Percentiles rank a stretch among this genome's conserved stretches.
Conservation (phyloP, 2,888 invertebrate species). For the Xanthia icteritia region DNA sequence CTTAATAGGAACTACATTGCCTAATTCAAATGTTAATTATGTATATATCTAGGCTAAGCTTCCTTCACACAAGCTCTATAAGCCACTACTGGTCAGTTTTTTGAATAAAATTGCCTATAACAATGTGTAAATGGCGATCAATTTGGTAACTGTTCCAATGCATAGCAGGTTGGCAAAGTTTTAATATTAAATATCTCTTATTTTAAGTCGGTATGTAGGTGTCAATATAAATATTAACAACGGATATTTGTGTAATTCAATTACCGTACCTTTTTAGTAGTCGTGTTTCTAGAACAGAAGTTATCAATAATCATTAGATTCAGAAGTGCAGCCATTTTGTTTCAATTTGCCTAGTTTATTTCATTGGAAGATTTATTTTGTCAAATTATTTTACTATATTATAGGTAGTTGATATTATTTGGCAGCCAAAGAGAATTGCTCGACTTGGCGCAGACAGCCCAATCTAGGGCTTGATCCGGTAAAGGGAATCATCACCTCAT, state of each 20-base stretch:
- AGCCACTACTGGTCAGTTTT: conserved; percentile 67
- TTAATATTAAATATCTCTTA: conserved; percentile 32
- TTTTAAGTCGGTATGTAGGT: conserved; percentile 47
- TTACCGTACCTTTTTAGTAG: conserved; percentile 34
- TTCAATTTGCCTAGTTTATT: conserved; percentile 14
- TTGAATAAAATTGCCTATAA: conserved; percentile 76
- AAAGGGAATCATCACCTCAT: too few relatives aligned
- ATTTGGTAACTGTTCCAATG: conserved; percentile 52
- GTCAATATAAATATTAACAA: conserved; percentile 57
- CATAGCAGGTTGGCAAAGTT: conserved; percentile 15
- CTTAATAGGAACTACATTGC: conserved; percentile 77
- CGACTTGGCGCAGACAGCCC: too few relatives aligned
- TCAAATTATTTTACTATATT: background rate
- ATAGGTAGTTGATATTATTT: background rate
- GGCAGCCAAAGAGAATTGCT: background rate
- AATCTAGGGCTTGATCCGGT: background rate
- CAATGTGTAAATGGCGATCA: conserved; percentile 73
- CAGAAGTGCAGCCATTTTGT: conserved; percentile 10
- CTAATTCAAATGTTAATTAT: conserved; percentile 85
- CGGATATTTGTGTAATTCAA: conserved; percentile 51
- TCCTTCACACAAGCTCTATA: conserved; percentile 76
- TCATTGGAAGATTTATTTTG: background rate
- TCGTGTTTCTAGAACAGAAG: conserved; percentile 1
- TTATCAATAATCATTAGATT: conserved; percentile 18
- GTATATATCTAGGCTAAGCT: conserved; percentile 79